These are phyloP conservation scores for Adineta ricciae DNA, from an alignment of 2,888 invertebrate genomes.

Conservation along the genomic window DNA sequence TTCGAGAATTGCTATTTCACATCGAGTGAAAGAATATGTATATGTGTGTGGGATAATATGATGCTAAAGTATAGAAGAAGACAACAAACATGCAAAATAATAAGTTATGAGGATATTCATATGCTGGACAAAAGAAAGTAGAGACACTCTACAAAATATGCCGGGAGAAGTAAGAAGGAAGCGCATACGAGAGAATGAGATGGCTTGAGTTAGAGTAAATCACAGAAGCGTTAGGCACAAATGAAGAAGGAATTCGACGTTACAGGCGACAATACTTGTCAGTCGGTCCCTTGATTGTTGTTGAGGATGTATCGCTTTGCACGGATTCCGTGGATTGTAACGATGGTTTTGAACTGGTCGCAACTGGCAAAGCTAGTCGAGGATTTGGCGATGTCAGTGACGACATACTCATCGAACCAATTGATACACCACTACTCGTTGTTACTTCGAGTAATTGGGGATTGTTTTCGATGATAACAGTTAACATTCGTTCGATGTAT, in stretches of 20 bases:
- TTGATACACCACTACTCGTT: background rate
- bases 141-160: background rate
- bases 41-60: background rate
- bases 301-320: background rate
- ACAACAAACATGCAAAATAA: background rate
- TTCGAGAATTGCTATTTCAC: background rate
- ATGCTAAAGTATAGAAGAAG: background rate
- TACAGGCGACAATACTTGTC: background rate
- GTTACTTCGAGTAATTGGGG: conserved; percentile 11
- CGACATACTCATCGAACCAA: background rate
- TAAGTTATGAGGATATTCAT: background rate
- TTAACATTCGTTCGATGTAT: conserved; percentile 17
- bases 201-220: background rate
- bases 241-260: background rate
- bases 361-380: background rate
- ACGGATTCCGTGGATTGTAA: background rate
- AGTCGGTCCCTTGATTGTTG: background rate
- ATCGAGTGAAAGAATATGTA: background rate
- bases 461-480: background rate
- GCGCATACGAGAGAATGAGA: background rate
- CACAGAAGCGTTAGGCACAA: background rate
- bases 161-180: background rate
- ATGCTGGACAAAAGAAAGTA: background rate
- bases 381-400: background rate
- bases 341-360: background rate